These are phyloP conservation scores for Cryptus viduatorius DNA, from an alignment of 2,888 invertebrate species.

Conservation along the genomic window DNA sequence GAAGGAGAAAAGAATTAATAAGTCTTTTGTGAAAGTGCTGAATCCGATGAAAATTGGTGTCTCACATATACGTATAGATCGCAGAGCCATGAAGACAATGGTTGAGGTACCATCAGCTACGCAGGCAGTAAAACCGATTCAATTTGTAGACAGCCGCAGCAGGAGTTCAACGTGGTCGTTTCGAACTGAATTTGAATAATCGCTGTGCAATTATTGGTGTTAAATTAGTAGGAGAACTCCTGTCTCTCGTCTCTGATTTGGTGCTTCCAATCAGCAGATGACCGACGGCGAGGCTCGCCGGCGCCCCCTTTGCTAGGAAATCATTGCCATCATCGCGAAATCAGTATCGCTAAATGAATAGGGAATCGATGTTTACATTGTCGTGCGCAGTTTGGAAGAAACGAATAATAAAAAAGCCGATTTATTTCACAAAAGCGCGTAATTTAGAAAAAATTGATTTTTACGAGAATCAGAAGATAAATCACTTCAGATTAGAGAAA, in stretches of 20 bases:
- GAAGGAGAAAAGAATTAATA: not conserved
- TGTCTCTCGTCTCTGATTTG: constrained; percentile 24
- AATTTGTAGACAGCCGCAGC: constrained; percentile 35
- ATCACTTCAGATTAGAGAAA: too few species aligned
- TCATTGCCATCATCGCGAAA: not conserved
- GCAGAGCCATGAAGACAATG: constrained; percentile 5
- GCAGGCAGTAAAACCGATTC: constrained; percentile 26
- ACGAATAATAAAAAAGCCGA: too few species aligned
- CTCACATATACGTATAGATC: not conserved
- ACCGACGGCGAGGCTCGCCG: not conserved
- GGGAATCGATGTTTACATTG: too few species aligned
- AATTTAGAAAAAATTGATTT: too few species aligned
- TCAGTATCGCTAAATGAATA: too few species aligned
- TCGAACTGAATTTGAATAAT: constrained; percentile 56
- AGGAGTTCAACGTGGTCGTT: constrained; percentile 27
- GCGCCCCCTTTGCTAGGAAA: not conserved
- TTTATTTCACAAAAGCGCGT: too few species aligned
- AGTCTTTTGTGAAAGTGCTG: not conserved
- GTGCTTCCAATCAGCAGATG: constrained; percentile 14
- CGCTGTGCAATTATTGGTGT: constrained; percentile 30
- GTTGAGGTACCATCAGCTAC: constrained; percentile 17
- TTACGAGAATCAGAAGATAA: too few species aligned
- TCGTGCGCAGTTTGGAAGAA: too few species aligned
- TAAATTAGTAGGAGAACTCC: constrained; percentile 29
- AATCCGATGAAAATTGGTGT: constrained; percentile 1